phyloP scores from a whole-genome alignment of 2,113 vertebrate species.

The Zosterops borbonicus region DNA sequence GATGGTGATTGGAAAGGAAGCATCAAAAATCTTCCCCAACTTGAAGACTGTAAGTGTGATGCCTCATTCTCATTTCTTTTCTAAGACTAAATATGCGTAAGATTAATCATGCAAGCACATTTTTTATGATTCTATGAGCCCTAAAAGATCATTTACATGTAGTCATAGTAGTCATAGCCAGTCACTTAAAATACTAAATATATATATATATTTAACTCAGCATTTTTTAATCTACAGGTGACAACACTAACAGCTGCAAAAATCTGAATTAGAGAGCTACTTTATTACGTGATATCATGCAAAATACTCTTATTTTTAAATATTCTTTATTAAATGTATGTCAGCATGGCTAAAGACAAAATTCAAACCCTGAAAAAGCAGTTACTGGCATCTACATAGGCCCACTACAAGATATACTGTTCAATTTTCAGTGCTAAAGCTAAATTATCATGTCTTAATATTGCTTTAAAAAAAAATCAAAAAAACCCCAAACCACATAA shows the following conservation, averaged over 20 bases:
- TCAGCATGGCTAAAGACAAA: not conserved
- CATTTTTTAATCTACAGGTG: not conserved
- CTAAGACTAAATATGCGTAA: not conserved
- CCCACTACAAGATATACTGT: not conserved
- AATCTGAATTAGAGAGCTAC: not conserved
- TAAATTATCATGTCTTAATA: not conserved
- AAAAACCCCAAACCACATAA: not conserved
- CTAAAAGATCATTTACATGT: not conserved
- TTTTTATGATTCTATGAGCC: not conserved
- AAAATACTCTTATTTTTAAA: not conserved
- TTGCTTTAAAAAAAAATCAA: not conserved
- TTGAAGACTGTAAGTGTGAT: not conserved
- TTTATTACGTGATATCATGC: not conserved
- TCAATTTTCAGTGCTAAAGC: not conserved
- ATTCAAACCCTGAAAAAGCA: not conserved
- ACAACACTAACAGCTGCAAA: not conserved
- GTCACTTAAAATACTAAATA: not conserved
- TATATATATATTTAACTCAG: not conserved
- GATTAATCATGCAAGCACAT: not conserved
- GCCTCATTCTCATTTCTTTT: not conserved
- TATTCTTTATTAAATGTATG: not conserved
- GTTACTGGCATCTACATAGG: not conserved
- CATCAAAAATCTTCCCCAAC: not conserved
- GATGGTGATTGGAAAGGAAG: not conserved
- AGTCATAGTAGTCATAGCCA: not conserved